Conservation (phyloP, 2,113 vertebrate species). For the Pao palembangensis region DNA sequence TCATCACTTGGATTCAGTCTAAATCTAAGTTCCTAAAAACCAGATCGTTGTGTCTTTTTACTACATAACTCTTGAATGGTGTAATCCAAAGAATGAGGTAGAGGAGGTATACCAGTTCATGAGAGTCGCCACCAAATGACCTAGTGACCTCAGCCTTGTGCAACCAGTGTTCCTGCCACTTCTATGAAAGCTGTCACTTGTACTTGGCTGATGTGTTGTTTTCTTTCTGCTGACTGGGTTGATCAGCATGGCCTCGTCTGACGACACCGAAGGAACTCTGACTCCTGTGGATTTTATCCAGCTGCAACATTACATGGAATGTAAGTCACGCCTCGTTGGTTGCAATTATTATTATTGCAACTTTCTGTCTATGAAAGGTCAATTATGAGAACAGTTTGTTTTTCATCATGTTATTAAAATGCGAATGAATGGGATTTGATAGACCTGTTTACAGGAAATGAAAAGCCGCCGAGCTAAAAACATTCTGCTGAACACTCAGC, state of each 20-base stretch:
- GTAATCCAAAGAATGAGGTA: conserved; percentile 44
- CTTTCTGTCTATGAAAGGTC: too few relatives aligned
- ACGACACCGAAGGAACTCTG: conserved; percentile 57
- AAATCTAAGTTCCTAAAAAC: not conserved
- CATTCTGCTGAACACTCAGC: conserved; percentile 28
- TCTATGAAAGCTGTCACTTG: not conserved
- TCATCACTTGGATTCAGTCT: too few relatives aligned
- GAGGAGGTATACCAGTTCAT: conserved; percentile 44
- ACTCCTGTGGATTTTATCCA: conserved; percentile 86
- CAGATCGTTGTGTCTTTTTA: conserved; percentile 3
- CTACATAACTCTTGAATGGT: not conserved
- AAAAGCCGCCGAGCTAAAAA: conserved; percentile 40
- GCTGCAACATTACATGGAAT: conserved; percentile 87
- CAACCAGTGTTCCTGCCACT: not conserved
- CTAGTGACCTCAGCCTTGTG: not conserved
- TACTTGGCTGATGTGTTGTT: not conserved
- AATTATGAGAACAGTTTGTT: too few relatives aligned
- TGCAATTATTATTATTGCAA: too few relatives aligned
- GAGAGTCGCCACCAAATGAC: conserved; percentile 3
- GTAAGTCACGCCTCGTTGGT: conserved; percentile 64
- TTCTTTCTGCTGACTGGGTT: conserved; percentile 16
- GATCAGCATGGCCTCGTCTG: conserved; percentile 51
- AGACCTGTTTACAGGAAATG: conserved; percentile 26
- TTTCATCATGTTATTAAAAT: too few relatives aligned
- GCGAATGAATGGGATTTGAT: conserved; percentile 8